Evolutionary conservation across 2,797 vertebrate species (phyloP), one percentile per base, ranked within the genome.

Genomic region (Pseudopleuronectes americanus): DNA sequence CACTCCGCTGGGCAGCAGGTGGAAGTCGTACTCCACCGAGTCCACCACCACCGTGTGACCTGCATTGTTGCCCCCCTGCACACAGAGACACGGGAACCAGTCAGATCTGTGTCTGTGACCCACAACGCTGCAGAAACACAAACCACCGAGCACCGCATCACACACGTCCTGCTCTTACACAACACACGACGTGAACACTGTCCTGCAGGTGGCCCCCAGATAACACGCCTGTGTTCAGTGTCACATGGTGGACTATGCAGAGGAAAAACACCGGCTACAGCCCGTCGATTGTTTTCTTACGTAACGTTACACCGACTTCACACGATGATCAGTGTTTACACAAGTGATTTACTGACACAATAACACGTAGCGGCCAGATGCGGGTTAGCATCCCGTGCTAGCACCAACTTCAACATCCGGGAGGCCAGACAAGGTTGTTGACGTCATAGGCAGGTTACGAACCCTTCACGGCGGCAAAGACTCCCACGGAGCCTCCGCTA

Each of bases 41-140:
- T 95, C 95, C 84, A 96, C 95, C 1, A 96, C 95, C 79, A 95
- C 94, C 0, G 95, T 96, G 85, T 96, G 95, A 24, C 95, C 95
- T 0, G 95, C 95, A 6, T 96, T 96, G 83, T 96, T 96, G 17
- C 95, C 95, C 16, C 95, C 95, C 95, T 96, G 90, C 43, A 77
- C 79, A 86, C 38, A 81, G 13, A 7, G 43, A 8, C 19, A 56
- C 53, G 17, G 10, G 4, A 8, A 2, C 9, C 28, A 33, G 24
- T 16, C 10, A 19, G 16, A 8, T 6, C 3, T 31, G 4, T 4
- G 24, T 6, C 7, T 19, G 28, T 19, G 24, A 31, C 53, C 31
- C 45, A 56, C 26, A 56, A 17, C 4, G n/a, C 16, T 2, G 31
- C 12, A 43, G 16, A 13, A 43, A 43, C 16, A 17, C 12, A 26